Evolutionary conservation across 30 jellyfish, hydroid and myxozoan genomes (phyloP), one percentile per base, ranked within the genome.

Genomic region (Hydractinia echinata): DNA sequence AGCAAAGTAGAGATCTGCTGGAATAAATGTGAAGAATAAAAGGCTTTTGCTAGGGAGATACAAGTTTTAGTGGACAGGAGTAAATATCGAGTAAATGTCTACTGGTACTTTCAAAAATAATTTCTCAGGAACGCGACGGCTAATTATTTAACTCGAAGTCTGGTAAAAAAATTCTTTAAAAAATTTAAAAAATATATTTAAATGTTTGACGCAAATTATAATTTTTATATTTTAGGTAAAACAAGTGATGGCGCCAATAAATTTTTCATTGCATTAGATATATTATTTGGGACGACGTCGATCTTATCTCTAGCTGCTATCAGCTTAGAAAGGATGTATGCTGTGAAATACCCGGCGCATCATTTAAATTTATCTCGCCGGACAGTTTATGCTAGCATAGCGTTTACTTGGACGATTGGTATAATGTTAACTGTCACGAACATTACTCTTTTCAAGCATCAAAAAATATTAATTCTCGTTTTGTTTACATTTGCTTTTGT

Each of bases 311-410:
- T 91, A 54, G 89, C 84, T 51, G 87, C 92, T 19, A 68, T 91
- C 56, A 86, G 96, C 56, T 14, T 91, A 10, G 97, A 91, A 73
- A 79, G 97, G 50, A 73, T 87, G 72, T 50, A 64, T 19, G 96
- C 97, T 18, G 97, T 91, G 10, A 81, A 77, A 19, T 82, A 68
- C 79, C 97, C 97, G 4, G 82, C 97, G 48, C 83, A 69, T 50
- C 97, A 91, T 61, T 81, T 78, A 83, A 91, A 91, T 72, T 58
- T 91, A 79, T 79, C 96, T 0, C 78, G 86, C 81, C 71, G 82
- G 72, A 96, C 96, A 11, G 94, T 91, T 9, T 86, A 81, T 48
- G 15, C 54, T 50, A 90, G 88, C 19, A 88, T 91, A 8, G 85
- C 82, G 64, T 55, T 79, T 51, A 79, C 95, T 5, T 91, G 97